Base-by-base conservation (phyloP, 1,140 invertebrate species). In the Brachionus asplanchnoidis region DNA sequence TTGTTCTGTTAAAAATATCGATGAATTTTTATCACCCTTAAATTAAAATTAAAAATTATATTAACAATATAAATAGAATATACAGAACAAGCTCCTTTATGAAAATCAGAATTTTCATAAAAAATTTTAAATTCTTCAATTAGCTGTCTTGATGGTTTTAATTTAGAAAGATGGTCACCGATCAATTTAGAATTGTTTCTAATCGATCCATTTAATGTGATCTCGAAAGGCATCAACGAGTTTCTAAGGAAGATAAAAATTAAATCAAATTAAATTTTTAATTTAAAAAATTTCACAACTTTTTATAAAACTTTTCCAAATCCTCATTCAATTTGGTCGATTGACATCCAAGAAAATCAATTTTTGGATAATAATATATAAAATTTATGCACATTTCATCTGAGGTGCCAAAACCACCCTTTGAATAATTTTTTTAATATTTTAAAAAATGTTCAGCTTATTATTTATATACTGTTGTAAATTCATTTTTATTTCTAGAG, bases 341-440 rank as follows among this genome's bases (percentile, higher is more conserved):
- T 17, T 6, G 6, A 44, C 70, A 75, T 17, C 32, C 36, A 17
- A 20, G 11, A 44, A 75, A 44, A 23, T 80, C 50, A 8, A 80
- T 26, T 80, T 65, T 80, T n/a, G 78, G 78, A 80, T 80, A 80
- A 28, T 80, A 80, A 56, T 80, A 80, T 4, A 80, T 80, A 56
- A 80, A 80, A 40, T 32, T 56, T 28, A 32, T 40, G 17, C 78
- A 80, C 78, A 80, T 80, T 12, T 80, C 78, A 36, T 80, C 78
- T 20, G 17, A 12, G 0, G 78, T 80, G 14, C 44, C 28, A 60
- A 28, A 65, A 56, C 78, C 78, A 42, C 78, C 78, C 78, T 80
- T 56, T 68, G 3, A 79, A 14, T 14, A 32, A 73, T 36, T 73
- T 53, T 14, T 23, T 79, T 78, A 44, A 5, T 26, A 12, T n/a